Evolutionary conservation across 2,797 vertebrate species (phyloP).

Genomic region (Danio choprae): DNA sequence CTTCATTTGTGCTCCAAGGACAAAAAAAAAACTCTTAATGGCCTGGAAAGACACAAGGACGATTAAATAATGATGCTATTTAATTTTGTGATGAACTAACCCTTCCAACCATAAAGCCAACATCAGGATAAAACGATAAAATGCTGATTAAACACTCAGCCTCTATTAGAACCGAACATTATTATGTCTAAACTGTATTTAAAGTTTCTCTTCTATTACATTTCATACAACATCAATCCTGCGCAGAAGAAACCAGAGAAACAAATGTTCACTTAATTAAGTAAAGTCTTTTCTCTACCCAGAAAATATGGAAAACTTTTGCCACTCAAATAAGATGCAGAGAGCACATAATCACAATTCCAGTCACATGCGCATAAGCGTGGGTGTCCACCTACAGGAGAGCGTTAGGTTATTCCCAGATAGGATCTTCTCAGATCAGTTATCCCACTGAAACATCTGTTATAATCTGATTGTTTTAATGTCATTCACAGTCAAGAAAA

Average conservation of each 20-base stretch:
- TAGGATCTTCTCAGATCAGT: constrained; percentile 52
- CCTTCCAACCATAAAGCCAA: background rate
- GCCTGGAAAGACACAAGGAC: no score
- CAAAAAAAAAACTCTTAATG: no score
- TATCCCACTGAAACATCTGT: constrained; percentile 53
- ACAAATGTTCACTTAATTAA: background rate
- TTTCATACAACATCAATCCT: background rate
- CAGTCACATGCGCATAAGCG: constrained; percentile 60
- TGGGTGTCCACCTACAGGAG: constrained; percentile 67
- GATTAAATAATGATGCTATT: no score
- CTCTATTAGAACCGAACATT: background rate
- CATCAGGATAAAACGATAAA: background rate
- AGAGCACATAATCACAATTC: constrained; percentile 51
- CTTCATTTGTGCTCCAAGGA: no score
- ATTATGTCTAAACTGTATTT: background rate
- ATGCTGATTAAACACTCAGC: background rate
- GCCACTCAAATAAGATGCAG: constrained; percentile 57
- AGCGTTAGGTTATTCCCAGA: constrained; percentile 60
- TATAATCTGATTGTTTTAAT: constrained; percentile 50
- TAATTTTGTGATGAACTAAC: no score
- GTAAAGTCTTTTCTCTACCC: background rate
- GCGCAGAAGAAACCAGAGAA: background rate
- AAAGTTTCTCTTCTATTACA: constrained; percentile 1
- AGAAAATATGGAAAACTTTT: background rate
- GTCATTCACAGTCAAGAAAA: constrained; percentile 35